Percentiles rank a stretch among this genome's conserved stretches.
Conservation (phyloP, 2,888 invertebrate genomes). For the Oxytorus armatus region DNA sequence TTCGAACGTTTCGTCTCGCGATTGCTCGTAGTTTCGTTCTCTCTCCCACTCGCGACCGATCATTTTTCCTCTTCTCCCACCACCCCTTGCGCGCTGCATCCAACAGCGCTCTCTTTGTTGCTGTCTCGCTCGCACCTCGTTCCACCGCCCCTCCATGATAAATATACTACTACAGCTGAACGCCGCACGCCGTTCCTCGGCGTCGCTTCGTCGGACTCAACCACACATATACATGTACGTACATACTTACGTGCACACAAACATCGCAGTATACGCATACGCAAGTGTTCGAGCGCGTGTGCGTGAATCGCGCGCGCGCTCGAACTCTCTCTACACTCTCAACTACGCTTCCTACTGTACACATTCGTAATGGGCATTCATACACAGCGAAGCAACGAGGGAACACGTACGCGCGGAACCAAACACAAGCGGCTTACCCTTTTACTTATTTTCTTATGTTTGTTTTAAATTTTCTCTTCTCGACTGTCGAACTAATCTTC, state of each 20-base stretch:
- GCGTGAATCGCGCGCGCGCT: constrained; percentile 56
- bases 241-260: constrained; percentile 7
- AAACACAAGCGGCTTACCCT: constrained; percentile 35
- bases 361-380: constrained; percentile 66
- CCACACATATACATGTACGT: constrained; percentile 6
- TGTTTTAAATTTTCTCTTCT: constrained; percentile 24
- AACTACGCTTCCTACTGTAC: constrained; percentile 18
- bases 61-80: constrained; percentile 56
- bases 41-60: constrained; percentile 62
- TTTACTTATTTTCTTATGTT: constrained; percentile 5
- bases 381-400: constrained; percentile 56
- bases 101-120: constrained; percentile 7
- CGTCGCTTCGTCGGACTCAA: constrained; percentile 67
- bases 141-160: constrained; percentile 59
- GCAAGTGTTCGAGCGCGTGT: constrained; percentile 59
- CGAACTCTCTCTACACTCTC: constrained; percentile 52
- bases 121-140: constrained; percentile 56
- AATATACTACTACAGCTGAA: constrained; percentile 61
- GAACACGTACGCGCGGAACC: constrained; percentile 41
- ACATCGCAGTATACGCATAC: constrained; percentile 9
- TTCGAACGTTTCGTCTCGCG: constrained; percentile 62
- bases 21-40: constrained; percentile 51
- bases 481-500: constrained; percentile 17
- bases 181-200: constrained; percentile 50
- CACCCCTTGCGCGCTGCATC: constrained; percentile 1